Base-by-base conservation (phyloP, 1,140 invertebrate genomes). In the Melitaea cinxia region DNA sequence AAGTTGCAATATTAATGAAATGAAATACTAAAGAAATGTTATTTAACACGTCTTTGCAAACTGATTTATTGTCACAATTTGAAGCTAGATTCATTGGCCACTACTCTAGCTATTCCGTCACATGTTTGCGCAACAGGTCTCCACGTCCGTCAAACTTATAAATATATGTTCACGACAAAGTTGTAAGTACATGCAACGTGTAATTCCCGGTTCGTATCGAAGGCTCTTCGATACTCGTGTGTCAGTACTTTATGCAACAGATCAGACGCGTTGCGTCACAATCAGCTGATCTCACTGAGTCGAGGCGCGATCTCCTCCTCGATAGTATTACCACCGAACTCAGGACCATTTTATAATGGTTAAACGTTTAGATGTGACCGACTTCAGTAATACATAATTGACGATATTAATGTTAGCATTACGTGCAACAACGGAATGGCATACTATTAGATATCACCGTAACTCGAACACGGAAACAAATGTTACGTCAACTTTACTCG, bases 231-330 rank as follows among this genome's bases (percentile, higher is more conserved):
- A 26, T 4, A 17, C 15, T 45, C 39, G 15, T 19, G 15, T 21
- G 17, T 5, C 15, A 1, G 15, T 19, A 33, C 17, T 33, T 52
- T 26, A 60, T 52, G 21, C 30, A 60, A 60, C 23, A 4, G 15
- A 33, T 21, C 50, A 23, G 21, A 4, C n/a, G 23, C 23, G 47
- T 60, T 60, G 23, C 58, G 58, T 60, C 58, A 61, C 35, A 39
- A 50, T n/a, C 49, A 61, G 49, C 35, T 61, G 58, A 61, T 42
- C 47, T 39, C 14, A 24, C 30, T 37, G 1, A 42, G 37, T 15
- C 9, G 37, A 17, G 15, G 10, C 39, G 15, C 15, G 39, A 17
- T 9, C 4, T 6, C 1, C 6, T 7, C 19, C 12, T 21, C 2
- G 42, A 45, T 19, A 45, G 17, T 47, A 3, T 47, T 47, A 23